Evolutionary conservation across 1,140 invertebrate genomes (phyloP).

Genomic region (Trinorchestia longiramus): DNA sequence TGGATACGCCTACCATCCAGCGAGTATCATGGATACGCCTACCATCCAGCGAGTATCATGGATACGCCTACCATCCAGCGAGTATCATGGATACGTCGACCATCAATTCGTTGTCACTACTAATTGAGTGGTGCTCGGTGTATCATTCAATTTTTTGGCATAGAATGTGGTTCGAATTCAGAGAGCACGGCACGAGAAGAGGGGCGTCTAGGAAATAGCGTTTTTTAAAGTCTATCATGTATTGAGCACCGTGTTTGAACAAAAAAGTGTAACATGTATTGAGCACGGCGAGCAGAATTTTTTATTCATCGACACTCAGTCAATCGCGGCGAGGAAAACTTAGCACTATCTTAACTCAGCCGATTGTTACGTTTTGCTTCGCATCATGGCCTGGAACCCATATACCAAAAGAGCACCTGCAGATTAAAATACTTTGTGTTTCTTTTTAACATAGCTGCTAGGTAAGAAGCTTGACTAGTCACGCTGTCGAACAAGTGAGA

Average conservation of each 20-base stretch:
- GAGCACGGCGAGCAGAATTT: background rate
- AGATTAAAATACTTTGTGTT: too few relatives aligned
- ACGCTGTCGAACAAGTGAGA: background rate
- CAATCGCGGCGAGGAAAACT: background rate
- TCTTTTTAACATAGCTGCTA: background rate
- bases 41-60: too few relatives aligned
- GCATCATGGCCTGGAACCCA: background rate
- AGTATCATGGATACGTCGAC: too few relatives aligned
- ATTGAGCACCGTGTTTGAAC: background rate
- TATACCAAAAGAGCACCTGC: background rate
- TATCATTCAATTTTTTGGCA: background rate
- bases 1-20: too few relatives aligned
- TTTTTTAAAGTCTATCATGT: background rate
- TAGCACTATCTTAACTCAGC: background rate
- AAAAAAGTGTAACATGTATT: background rate
- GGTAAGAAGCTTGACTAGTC: background rate
- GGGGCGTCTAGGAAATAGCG: background rate
- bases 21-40: too few relatives aligned
- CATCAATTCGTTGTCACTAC: too few relatives aligned
- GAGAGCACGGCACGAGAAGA: background rate
- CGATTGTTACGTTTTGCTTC: background rate
- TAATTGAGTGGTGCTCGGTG: background rate
- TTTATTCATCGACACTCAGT: background rate
- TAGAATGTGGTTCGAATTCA: background rate
- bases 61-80: too few relatives aligned